Base-by-base conservation (phyloP, 1,140 invertebrate genomes). In the Metopolophium dirhodum region DNA sequence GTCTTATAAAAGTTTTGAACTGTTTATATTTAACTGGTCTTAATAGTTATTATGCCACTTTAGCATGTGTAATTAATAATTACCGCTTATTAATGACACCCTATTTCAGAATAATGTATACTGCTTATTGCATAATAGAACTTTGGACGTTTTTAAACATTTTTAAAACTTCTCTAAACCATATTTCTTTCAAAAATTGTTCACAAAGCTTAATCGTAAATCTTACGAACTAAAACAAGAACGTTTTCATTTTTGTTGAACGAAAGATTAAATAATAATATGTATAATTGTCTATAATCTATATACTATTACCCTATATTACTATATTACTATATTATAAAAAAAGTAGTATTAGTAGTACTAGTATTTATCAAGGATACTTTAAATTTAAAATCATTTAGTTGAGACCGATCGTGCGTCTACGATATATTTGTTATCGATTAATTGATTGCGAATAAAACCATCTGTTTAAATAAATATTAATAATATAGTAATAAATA, bases 11-110 rank as follows among this genome's bases (percentile, higher is more conserved):
- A 30, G 85, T 87, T 87, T 86, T 47, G 7, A n/a, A 87, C n/a
- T 51, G 86, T 87, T 87, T 87, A 87, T 47, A 51, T 49, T 87
- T 87, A 47, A n/a, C 18, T 87, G 14, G 26, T 47, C 45, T 49
- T 49, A 87, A 87, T 87, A 49, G 45, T 87, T 87, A 87, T 51
- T 49, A 35, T n/a, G 20, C 30, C 45, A 49, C 30, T 20, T 85
- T 51, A 87, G 86, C 86, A n/a, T 30, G 45, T 49, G 47, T 87
- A 49, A 49, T 87, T 87, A n/a, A 87, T 87, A 87, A 87, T 51
- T 87, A 87, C 18, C 14, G 18, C 30, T 49, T 54, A 54, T 87
- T 49, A n/a, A 87, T 87, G 37, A 23, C 83, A 83, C 37, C 23
- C 37, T 45, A 49, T 49, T 87, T 18, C 14, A 6, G 30, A 87